phyloP scores from a whole-genome alignment of 92 coral and sea anemone species.

The Porites lobata region DNA sequence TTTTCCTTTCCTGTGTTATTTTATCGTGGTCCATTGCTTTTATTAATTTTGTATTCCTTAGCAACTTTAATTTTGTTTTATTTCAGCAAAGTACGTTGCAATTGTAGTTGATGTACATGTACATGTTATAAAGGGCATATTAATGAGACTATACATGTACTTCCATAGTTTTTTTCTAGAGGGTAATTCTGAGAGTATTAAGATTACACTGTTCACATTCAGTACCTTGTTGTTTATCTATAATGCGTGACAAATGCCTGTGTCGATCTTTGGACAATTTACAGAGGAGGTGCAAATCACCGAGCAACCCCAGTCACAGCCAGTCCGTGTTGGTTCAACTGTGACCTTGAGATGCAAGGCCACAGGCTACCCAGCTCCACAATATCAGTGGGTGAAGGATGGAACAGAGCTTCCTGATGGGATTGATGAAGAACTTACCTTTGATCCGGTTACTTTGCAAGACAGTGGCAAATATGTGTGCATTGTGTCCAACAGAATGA shows the following conservation, averaged over 20 bases:
- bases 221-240: neutral
- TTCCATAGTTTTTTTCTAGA: too few species aligned
- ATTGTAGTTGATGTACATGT: too few species aligned
- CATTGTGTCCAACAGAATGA: constrained; percentile 70
- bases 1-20: too few species aligned
- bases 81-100: too few species aligned
- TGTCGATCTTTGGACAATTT: neutral
- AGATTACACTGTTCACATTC: neutral
- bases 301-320: constrained; percentile 86
- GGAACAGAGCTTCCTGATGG: constrained; percentile 80
- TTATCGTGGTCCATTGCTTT: too few species aligned
- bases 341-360: constrained; percentile 76
- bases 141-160: too few species aligned
- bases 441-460: constrained; percentile 53
- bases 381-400: constrained; percentile 86
- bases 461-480: constrained; percentile 83
- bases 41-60: too few species aligned
- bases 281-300: constrained; percentile 85
- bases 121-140: too few species aligned
- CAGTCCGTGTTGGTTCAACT: constrained; percentile 73
- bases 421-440: constrained; percentile 67
- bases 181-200: too few species aligned
- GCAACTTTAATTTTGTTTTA: too few species aligned
- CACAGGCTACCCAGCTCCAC: constrained; percentile 88
- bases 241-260: neutral